Base-by-base conservation (phyloP, 2,888 invertebrate genomes). In the Tetrapedia diversipes region DNA sequence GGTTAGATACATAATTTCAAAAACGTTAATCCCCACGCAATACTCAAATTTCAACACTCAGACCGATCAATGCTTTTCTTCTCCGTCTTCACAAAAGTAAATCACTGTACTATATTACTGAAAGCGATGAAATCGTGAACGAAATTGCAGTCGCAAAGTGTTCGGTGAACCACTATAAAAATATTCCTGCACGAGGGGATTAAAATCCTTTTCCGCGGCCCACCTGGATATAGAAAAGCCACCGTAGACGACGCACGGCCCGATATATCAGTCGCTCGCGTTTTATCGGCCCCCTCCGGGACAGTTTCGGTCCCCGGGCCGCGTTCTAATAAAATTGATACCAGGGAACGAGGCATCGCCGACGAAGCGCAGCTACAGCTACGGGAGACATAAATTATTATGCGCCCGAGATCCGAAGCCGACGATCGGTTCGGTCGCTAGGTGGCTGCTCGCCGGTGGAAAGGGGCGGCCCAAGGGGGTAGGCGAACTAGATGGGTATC, bases 401-500 rank as follows among this genome's bases (percentile, higher is more conserved):
- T 60, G 67, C 79, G 75, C 60, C 37, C 63, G 51, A 74, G 65
- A 79, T 77, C 67, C 68, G 60, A 81, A 74, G 64, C 60, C 66
- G 64, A 64, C 66, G 68, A 74, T 53, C 74, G 59, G 66, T 27
- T 66, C 47, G 60, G 16, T 27, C 37, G 37, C 16, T 27, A 49
- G 29, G 19, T 24, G 1, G 54, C 32, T 53, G 68, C 53, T 66
- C 53, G 63, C 41, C 43, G 45, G 68, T 57, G 8, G 19, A 24
- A 27, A 39, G 45, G 68, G 57, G 41, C 61, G 41, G 78, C 72
- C 77, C 77, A 57, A 68, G 81, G 66, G 78, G 81, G 76, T 73
- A 77, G 75, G 70, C 80, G 72, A 77, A 75, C 75, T 71, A 80
- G 83, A 84, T 67, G 80, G 74, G 84, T 86, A 86, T 86, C 84